Percentiles rank a stretch among this genome's conserved stretches.
phyloP scores from a whole-genome alignment of 2,888 invertebrate species.

The Pedicia rivosa region DNA sequence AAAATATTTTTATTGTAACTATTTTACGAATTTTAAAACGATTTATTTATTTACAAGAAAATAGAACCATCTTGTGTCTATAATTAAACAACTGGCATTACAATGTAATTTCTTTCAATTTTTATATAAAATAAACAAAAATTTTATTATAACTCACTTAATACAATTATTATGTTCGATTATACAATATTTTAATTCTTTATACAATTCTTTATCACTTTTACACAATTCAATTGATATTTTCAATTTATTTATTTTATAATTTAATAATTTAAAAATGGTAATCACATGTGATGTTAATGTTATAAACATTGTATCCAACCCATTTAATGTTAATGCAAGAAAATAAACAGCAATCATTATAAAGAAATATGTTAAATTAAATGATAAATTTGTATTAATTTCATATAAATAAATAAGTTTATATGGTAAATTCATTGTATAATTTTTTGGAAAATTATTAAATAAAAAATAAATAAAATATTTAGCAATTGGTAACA shows the following conservation, averaged over 20 bases:
- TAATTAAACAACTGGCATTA: no score
- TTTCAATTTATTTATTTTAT: not conserved
- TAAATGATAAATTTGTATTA: not conserved
- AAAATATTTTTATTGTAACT: no score
- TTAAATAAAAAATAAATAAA: not conserved
- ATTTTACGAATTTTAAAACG: no score
- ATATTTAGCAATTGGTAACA: not conserved
- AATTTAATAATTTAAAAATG: slow-evolving; percentile 1
- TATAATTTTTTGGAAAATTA: not conserved
- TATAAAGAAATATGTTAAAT: not conserved
- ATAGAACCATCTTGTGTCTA: no score
- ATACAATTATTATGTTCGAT: slow-evolving; percentile 1
- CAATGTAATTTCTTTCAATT: no score
- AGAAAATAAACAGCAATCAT: not conserved
- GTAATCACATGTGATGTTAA: not conserved
- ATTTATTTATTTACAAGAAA: no score
- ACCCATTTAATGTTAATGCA: not conserved
- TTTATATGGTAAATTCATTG: not conserved
- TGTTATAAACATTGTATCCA: slow-evolving; percentile 3
- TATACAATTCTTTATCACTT: not conserved
- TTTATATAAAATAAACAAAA: not conserved
- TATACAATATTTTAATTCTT: not conserved
- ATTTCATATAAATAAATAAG: no score
- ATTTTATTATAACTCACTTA: not conserved
- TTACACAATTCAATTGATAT: not conserved